Base-by-base conservation (phyloP, 92 coral and sea anemone genomes). In the Palythoa grandis region DNA sequence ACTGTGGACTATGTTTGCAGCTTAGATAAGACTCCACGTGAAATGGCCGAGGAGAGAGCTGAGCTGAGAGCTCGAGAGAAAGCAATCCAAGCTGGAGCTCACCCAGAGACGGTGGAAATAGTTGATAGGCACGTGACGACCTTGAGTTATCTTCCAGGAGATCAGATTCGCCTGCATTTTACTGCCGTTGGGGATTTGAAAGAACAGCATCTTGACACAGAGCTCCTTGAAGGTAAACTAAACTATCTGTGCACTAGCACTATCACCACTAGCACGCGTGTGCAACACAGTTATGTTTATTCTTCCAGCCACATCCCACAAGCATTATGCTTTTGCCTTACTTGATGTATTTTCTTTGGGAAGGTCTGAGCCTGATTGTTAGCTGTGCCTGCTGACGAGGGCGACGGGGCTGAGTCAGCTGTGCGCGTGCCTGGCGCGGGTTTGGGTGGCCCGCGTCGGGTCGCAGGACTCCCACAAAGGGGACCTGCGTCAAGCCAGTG, bases 121-220 rank as follows among this genome's bases (percentile, higher is more conserved):
- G 92, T 96, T 56, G 96, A 96, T 39, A 89, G 70, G 70, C 77
- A 84, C 58, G 93, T 93, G 35, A 88, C 90, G 23, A 90, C 89
- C 19, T 76, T 96, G 86, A 85, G 92, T 7, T 94, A 95, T 68
- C 90, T 96, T 12, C 95, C 95, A 60, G 98, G 98, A 4, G 92
- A 92, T 71, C 91, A 87, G 67, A 90, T 92, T 20, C 94, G 95
- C 13, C 84, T 90, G 74, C 92, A 91, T 70, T 88, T 96, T 38
- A 96, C 87, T 77, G 98, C 92, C 63, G 91, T 96, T 22, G 98
- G 98, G 23, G 98, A 96, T 74, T 83, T 96, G 54, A 89, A 87
- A 0, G 90, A 92, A 66, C 37, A 56, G 43, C 78, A 75, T 63
- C 11, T 7, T 65, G 83, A 35, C 7, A 56, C 23, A 43, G 52